Evolutionary conservation across 2,888 invertebrate species (phyloP), one percentile per base, ranked within the genome.

Genomic region (Platycheirus albimanus): DNA sequence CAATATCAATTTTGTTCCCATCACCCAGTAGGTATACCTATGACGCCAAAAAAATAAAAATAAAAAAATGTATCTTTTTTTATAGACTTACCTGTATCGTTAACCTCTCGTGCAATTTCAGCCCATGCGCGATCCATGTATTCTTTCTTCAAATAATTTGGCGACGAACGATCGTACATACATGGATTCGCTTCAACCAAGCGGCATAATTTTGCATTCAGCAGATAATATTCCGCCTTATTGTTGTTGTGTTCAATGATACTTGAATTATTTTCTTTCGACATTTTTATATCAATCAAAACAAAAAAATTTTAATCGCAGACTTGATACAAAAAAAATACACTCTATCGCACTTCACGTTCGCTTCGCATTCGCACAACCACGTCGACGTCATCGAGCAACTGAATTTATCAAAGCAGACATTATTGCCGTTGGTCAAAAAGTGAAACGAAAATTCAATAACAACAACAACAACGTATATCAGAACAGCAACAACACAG

Each of bases 151-250:
- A 45, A 85, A 79, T 88, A 90, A 52, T 87, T 85, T 1, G 86
- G 80, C 78, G 88, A 86, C 15, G 88, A 87, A 13, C 90, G 89
- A 85, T 90, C 89, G 74, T 89, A 90, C 86, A 90, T 88, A 71
- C 89, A 90, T 1, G 89, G 88, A 85, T 88, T 86, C 41, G 85
- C 80, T 41, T 88, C 85, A 30, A 90, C 89, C 38, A 90, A 71
- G 0, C 88, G 87, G 17, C 89, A 90, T 19, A 90, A 87, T 84
- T 58, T 58, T 8, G 88, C 86, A 72, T 90, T 90, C 8, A 87
- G 85, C 52, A 86, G 86, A 36, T 87, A 88, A 81, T 87, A 85
- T 49, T 89, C 89, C 17, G 87, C 87, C 20, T 88, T n/a, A n/a
- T n/a, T 87, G 70, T 24, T 24, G 24, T 24, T 24, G 6, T 85